These are phyloP conservation scores for Saguinus imperator DNA, from an alignment of 2,113 vertebrate genomes.

Conservation along the genomic window DNA sequence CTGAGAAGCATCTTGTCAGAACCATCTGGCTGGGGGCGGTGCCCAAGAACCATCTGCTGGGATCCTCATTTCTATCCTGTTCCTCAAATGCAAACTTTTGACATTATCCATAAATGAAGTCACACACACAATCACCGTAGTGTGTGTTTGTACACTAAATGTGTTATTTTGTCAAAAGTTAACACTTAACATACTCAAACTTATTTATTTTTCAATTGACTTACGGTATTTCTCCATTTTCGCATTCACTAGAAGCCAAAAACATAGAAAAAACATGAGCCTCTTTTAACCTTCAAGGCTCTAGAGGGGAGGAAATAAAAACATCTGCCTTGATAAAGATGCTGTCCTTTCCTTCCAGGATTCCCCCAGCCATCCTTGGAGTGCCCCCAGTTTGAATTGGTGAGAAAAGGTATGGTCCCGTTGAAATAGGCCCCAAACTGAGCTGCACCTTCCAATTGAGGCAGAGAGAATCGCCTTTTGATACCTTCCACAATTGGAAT, in stretches of 20 bases:
- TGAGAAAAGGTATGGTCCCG: background rate
- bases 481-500: background rate
- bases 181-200: background rate
- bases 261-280: background rate
- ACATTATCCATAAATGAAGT: background rate
- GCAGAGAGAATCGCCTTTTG: slow-evolving; percentile 41
- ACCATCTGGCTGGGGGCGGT: background rate
- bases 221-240: background rate
- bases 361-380: background rate
- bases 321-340: too few relatives aligned
- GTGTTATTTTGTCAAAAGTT: background rate
- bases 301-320: background rate
- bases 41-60: background rate
- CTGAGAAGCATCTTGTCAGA: background rate
- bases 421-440: background rate
- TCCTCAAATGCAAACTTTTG: background rate
- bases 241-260: background rate
- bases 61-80: background rate
- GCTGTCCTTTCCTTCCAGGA: background rate
- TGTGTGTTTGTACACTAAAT: background rate
- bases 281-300: background rate
- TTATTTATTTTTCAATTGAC: background rate
- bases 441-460: background rate
- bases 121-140: background rate
- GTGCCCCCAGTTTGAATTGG: background rate